These are phyloP conservation scores for Drosophila asahinai DNA, from an alignment of 1,140 invertebrate species.

Conservation along the genomic window DNA sequence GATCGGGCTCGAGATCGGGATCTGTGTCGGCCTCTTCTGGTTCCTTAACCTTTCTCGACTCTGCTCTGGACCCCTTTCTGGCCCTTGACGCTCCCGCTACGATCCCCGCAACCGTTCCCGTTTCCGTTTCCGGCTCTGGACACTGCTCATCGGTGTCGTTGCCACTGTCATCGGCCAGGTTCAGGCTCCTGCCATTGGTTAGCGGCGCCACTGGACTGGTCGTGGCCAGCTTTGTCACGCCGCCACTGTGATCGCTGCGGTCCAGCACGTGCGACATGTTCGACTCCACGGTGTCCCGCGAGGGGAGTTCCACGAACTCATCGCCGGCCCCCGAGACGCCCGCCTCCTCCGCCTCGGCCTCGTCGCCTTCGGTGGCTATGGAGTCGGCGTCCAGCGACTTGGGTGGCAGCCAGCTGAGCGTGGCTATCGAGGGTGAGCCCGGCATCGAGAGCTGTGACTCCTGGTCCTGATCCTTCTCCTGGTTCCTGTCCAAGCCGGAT, in stretches of 20 bases:
- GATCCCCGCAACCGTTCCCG: slow-evolving; percentile 30
- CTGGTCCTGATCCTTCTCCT: slow-evolving; percentile 85
- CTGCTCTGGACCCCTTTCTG: slow-evolving; percentile 14
- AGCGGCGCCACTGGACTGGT: slow-evolving; percentile 34
- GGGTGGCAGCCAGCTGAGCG: slow-evolving; percentile 90
- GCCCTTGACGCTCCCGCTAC: not conserved
- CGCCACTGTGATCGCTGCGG: slow-evolving; percentile 73
- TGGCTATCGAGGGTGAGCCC: slow-evolving; percentile 90
- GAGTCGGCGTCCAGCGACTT: slow-evolving; percentile 86
- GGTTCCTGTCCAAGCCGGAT: slow-evolving; percentile 19
- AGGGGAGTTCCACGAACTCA: slow-evolving; percentile 88
- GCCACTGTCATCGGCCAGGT: slow-evolving; percentile 66
- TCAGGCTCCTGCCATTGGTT: slow-evolving; percentile 38
- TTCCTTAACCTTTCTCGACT: slow-evolving; percentile 8
- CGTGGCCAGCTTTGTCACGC: slow-evolving; percentile 38
- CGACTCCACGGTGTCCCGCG: slow-evolving; percentile 88
- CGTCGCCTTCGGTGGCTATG: slow-evolving; percentile 86
- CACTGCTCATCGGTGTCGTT: slow-evolving; percentile 79
- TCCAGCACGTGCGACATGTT: slow-evolving; percentile 85
- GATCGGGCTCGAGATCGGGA: slow-evolving; percentile 11
- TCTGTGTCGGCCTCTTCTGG: slow-evolving; percentile 4
- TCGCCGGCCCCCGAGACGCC: slow-evolving; percentile 79
- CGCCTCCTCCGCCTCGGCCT: slow-evolving; percentile 52
- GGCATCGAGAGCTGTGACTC: slow-evolving; percentile 87
- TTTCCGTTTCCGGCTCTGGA: slow-evolving; percentile 55